A percentile compares a stretch with the other conserved stretches of the same genome.
These are phyloP conservation scores for Catharus fuscescens DNA, from an alignment of 2,113 vertebrate genomes.

Conservation along the genomic window DNA sequence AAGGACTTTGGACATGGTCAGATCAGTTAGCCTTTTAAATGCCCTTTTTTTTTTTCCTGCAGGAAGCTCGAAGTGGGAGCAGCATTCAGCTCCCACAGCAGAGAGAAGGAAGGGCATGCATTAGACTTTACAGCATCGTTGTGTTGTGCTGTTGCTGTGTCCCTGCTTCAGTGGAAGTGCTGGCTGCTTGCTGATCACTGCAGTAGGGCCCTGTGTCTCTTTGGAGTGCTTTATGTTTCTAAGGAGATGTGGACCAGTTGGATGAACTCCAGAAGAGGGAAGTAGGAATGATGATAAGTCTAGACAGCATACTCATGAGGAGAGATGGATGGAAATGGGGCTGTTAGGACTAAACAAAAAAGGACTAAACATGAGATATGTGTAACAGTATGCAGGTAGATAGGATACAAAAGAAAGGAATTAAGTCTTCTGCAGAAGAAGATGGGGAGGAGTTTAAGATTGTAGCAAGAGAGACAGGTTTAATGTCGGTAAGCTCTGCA, in stretches of 20 bases:
- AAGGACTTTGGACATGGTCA: not conserved
- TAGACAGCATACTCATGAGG: not conserved
- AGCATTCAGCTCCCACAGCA: not conserved
- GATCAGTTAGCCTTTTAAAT: not conserved
- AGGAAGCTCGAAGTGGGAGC: not conserved
- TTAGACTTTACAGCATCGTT: not conserved
- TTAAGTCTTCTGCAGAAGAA: not conserved
- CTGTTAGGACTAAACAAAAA: not conserved
- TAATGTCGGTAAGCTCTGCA: not conserved
- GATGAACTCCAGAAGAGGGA: not conserved
- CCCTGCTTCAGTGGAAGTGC: not conserved
- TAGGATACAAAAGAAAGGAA: not conserved
- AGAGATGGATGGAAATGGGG: not conserved
- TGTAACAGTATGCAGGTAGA: not conserved
- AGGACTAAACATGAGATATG: not conserved
- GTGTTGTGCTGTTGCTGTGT: not conserved
- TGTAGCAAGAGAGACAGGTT: not conserved
- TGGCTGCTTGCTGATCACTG: not conserved
- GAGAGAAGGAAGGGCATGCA: not conserved
- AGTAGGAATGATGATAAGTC: not conserved
- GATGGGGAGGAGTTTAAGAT: not conserved
- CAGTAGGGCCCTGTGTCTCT: not conserved
- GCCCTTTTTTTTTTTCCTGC: not conserved
- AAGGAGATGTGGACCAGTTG: not conserved
- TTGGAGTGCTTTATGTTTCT: not conserved